Conservation (phyloP, 2,888 invertebrate genomes). For the Conchocele bisecta region DNA sequence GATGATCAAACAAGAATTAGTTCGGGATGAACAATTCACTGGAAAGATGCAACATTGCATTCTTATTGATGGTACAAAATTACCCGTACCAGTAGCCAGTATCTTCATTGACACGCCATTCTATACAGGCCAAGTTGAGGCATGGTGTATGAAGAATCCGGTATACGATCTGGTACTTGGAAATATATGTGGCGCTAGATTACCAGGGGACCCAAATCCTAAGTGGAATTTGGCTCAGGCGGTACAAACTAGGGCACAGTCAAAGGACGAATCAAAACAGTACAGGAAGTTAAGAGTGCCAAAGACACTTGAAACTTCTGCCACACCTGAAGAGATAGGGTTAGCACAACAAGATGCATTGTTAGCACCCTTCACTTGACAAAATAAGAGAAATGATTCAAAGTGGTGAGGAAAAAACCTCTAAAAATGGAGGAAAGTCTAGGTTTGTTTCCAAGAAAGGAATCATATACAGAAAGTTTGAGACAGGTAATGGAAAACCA, state of each 20-base stretch:
- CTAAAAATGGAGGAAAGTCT: not conserved
- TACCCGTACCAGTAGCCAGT: constrained; percentile 17
- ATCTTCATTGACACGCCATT: constrained; percentile 41
- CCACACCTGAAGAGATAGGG: not conserved
- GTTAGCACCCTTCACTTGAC: not conserved
- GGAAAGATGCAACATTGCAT: constrained; percentile 23
- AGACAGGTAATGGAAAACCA: not conserved
- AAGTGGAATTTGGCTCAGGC: constrained; percentile 12
- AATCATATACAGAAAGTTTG: constrained; percentile 2
- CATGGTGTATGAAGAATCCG: constrained; percentile 40
- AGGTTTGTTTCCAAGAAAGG: constrained; percentile 6
- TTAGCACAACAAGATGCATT: constrained; percentile 8
- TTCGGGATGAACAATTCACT: constrained; percentile 14
- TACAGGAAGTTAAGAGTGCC: not conserved
- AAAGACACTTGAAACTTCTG: not conserved
- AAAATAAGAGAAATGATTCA: not conserved
- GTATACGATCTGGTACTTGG: constrained; percentile 43
- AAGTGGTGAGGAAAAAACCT: not conserved
- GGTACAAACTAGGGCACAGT: not conserved
- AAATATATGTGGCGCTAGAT: constrained; percentile 23
- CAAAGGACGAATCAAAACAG: not conserved
- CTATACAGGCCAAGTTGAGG: constrained; percentile 31
- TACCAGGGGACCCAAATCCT: constrained; percentile 24
- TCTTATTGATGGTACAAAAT: constrained; percentile 40
- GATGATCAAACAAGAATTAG: constrained; percentile 19